Evolutionary conservation across 1,140 invertebrate genomes (phyloP).

Genomic region (Sitophilus oryzae): DNA sequence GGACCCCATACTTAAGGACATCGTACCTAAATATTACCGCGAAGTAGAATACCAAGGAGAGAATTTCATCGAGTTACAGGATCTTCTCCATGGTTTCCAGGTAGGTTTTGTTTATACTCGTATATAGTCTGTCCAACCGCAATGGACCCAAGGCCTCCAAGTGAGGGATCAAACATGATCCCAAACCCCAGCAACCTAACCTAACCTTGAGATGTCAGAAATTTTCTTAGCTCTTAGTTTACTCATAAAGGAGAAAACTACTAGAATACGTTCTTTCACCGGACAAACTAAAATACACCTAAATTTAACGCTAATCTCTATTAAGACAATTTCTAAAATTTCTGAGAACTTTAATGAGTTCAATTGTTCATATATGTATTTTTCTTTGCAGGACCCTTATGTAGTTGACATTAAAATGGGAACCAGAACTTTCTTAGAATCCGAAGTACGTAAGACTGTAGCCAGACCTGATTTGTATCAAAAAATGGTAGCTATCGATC

Average conservation of each 20-base stretch:
- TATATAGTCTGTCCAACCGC: too few species aligned
- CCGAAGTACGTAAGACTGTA: constrained; percentile 80
- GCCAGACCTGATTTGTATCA: constrained; percentile 75
- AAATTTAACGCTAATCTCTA: background rate
- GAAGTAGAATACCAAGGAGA: constrained; percentile 82
- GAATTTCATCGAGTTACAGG: constrained; percentile 85
- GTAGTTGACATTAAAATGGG: constrained; percentile 95
- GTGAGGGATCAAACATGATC: too few species aligned
- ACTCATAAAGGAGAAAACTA: too few species aligned
- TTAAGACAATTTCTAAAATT: background rate
- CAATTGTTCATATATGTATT: constrained; percentile 67
- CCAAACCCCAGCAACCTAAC: too few species aligned
- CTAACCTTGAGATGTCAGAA: too few species aligned
- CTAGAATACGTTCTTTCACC: too few species aligned
- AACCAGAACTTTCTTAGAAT: constrained; percentile 86
- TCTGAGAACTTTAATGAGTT: constrained; percentile 76
- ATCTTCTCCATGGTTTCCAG: constrained; percentile 75
- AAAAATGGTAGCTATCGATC: constrained; percentile 92
- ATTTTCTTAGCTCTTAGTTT: too few species aligned
- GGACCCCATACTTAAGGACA: constrained; percentile 66
- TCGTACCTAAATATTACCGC: constrained; percentile 81
- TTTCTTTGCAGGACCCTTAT: constrained; percentile 60
- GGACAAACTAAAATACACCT: background rate
- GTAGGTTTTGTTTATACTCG: constrained; percentile 41
- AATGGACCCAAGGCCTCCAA: too few species aligned